A percentile compares a stretch with the other conserved stretches of the same genome.
phyloP scores from a whole-genome alignment of 2,888 invertebrate genomes.

The Drosophila parthenogenetica region DNA sequence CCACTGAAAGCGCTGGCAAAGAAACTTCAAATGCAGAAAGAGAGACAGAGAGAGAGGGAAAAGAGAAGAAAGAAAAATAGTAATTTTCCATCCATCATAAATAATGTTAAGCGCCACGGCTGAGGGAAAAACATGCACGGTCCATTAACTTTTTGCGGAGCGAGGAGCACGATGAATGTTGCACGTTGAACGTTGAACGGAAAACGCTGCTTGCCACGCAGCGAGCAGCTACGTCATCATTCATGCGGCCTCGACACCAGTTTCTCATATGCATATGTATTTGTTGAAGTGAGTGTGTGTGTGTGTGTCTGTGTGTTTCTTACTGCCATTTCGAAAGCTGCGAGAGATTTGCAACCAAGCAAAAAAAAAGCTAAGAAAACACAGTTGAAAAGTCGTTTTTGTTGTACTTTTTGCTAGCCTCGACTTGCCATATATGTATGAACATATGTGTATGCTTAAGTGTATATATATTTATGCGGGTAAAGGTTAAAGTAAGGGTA shows the following conservation, averaged over 20 bases:
- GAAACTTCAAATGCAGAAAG: constrained; percentile 57
- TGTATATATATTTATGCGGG: constrained; percentile 5
- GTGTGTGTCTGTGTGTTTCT: constrained; percentile 14
- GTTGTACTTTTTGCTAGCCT: constrained; percentile 40
- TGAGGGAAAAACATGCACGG: constrained; percentile 85
- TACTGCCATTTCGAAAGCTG: constrained; percentile 62
- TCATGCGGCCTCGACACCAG: constrained; percentile 58
- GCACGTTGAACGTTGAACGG: constrained; percentile 1
- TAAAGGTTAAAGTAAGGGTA: constrained; percentile 61
- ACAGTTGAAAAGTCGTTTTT: constrained; percentile 39
- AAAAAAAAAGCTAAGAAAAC: constrained; percentile 21
- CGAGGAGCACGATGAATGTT: constrained; percentile 19
- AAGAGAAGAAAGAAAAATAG: constrained; percentile 48
- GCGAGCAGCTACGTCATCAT: constrained; percentile 41
- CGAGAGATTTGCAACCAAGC: constrained; percentile 36
- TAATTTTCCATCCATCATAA: constrained; percentile 83
- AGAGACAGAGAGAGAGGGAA: neutral
- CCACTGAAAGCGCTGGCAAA: constrained; percentile 36
- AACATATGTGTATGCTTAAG: neutral
- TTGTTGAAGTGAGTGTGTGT: neutral
- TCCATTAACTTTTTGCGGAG: constrained; percentile 83
- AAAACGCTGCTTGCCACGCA: constrained; percentile 35
- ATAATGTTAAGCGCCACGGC: constrained; percentile 85
- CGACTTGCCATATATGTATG: constrained; percentile 23
- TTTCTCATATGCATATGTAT: constrained; percentile 23